Evolutionary conservation across 2,888 invertebrate species (phyloP), one percentile per base, ranked within the genome.

Genomic region (Periphyllus acericola): DNA sequence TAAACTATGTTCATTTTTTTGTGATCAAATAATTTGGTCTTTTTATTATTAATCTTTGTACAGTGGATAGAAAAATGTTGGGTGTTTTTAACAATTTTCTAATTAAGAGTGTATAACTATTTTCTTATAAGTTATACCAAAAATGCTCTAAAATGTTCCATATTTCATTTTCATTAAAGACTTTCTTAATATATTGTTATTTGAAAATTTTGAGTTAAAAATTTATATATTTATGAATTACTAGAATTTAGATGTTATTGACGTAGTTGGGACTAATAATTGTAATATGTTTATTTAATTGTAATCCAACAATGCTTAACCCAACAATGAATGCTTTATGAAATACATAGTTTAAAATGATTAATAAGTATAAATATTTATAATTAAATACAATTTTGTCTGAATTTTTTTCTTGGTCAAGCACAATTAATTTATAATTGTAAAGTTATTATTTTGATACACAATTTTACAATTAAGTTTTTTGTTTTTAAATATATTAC

Each of bases 31-130:
- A 66, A 17, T 76, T n/a, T 78, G 66, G 9, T 68, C 32, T 66
- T 84, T 76, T 85, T 85, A 85, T 85, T 76, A 46, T 66, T 78
- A 76, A 85, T 85, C 76, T 34, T 46, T 85, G 84, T 85, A 76
- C 84, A 78, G 84, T 85, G 76, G 84, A 75, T 21, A 34, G n/a
- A 84, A 76, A 75, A 85, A n/a, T 76, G 32, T 85, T 34, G 21
- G 60, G 68, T 46, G 29, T 76, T 46, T 25, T 71, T 81, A 68
- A 82, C 21, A 46, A 14, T 68, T 40, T 76, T 76, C 32, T 71
- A 25, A 32, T 68, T 34, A 78, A 66, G 17, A 46, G n/a, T 85
- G n/a, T 76, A 78, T 11, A 25, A 78, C 68, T 68, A 85, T 68
- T 85, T 78, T 85, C 52, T 68, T 34, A 83, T 3, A 60, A 83